Base-by-base conservation (phyloP, 2,888 invertebrate species). In the Epirrita christyi region DNA sequence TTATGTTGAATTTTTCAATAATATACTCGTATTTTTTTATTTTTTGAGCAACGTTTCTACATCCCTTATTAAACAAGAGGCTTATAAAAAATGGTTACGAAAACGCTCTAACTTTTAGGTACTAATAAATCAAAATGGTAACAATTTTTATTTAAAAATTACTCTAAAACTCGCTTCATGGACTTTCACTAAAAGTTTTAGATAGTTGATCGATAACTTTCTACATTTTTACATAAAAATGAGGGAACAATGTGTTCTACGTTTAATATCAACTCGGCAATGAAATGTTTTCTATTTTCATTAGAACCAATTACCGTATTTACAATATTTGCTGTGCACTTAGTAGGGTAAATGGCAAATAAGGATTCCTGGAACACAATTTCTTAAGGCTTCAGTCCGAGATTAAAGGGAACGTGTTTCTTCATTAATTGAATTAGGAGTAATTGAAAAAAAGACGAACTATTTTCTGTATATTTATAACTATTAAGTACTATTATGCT, bases 391-490 rank as follows among this genome's bases (percentile, higher is more conserved):
- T 49, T 55, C 40, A 55, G 38, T 50, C 51, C 43, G 36, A 52
- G 55, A 59, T 55, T 55, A 55, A 51, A 28, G 36, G 13, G 40
- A 55, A 51, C 55, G 62, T 59, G 53, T 53, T 56, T 54, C 53
- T 59, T 59, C 51, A 55, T 59, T 55, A 59, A 55, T 59, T 47
- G 50, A 59, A 55, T 59, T 52, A 56, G 38, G 13, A 45, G 56
- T 52, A 54, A 61, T 61, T 47, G 60, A 44, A 56, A 56, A 44
- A 52, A 52, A 45, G 41, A 49, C 34, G 45, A 48, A 49, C 48
- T 53, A 45, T 37, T 36, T 47, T 14, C 32, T 7, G 15, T n/a
- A n/a, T n/a, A n/a, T n/a, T n/a, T n/a, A n/a, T n/a, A n/a, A n/a
- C n/a, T n/a, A n/a, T 10, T 43, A 10, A 37, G 38, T 43, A 37